phyloP scores from a whole-genome alignment of 2,888 invertebrate genomes.

The Girardia tigrina region DNA sequence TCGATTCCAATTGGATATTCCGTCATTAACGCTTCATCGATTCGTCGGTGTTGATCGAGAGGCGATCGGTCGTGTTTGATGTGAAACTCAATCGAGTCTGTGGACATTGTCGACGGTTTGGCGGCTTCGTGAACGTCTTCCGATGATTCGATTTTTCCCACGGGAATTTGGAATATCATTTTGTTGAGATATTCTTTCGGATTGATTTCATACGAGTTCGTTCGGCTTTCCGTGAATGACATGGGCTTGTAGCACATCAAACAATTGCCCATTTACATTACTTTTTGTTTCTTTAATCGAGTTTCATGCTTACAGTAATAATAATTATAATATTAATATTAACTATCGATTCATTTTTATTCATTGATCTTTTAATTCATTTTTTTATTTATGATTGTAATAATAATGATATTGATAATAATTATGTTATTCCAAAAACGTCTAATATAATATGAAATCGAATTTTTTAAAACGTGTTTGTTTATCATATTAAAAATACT shows the following conservation, averaged over 20 bases:
- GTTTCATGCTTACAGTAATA: too few species aligned
- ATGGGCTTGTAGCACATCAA: slow-evolving; percentile 17
- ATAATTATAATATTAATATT: not conserved
- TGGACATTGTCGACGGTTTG: not conserved
- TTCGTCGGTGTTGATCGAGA: not conserved
- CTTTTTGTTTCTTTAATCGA: too few species aligned
- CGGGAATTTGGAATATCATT: not conserved
- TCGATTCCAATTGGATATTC: not conserved
- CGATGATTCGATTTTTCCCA: not conserved
- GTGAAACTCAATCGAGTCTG: not conserved
- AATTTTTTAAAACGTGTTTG: too few species aligned
- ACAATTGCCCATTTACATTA: not conserved
- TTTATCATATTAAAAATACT: too few species aligned
- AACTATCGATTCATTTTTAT: not conserved
- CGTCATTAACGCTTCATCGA: not conserved
- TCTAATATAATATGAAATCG: too few species aligned
- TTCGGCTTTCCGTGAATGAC: not conserved
- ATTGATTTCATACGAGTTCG: not conserved
- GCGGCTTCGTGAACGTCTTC: not conserved
- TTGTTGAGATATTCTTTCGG: not conserved
- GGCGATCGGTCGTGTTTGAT: not conserved
- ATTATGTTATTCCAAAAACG: too few species aligned
- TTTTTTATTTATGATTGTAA: too few species aligned
- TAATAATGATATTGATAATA: too few species aligned
- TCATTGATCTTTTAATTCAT: too few species aligned